phyloP scores from a whole-genome alignment of 2,888 invertebrate species.

The Chalcosyrphus nemorum region DNA sequence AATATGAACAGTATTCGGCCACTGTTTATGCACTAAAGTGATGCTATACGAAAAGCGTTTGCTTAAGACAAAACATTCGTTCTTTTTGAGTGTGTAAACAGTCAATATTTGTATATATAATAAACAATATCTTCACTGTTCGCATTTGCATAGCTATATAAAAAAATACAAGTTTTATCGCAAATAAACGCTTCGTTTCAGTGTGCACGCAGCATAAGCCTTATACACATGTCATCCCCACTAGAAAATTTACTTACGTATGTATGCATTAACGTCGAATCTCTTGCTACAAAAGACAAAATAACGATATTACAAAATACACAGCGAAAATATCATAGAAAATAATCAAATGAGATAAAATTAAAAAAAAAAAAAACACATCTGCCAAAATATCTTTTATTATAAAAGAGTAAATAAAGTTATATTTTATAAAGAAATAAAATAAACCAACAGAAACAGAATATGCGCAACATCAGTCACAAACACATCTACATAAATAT shows the following conservation, averaged over 20 bases:
- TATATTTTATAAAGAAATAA: slow-evolving; percentile 34
- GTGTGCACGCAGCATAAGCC: too few species aligned
- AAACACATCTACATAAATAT: slow-evolving; percentile 44
- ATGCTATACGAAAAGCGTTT: too few species aligned
- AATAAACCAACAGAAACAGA: slow-evolving; percentile 11
- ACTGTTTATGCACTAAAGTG: too few species aligned
- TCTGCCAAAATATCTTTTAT: slow-evolving; percentile 39
- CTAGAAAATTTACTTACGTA: too few species aligned
- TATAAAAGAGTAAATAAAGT: slow-evolving; percentile 8
- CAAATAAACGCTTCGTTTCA: too few species aligned
- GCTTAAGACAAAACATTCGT: too few species aligned
- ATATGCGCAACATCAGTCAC: slow-evolving; percentile 66
- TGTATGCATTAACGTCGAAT: slow-evolving; percentile 17
- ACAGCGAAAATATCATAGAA: slow-evolving; percentile 8
- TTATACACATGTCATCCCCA: neutral
- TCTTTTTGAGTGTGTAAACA: too few species aligned
- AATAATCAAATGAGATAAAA: slow-evolving; percentile 3
- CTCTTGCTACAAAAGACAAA: slow-evolving; percentile 25
- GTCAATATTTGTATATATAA: too few species aligned
- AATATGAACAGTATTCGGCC: too few species aligned
- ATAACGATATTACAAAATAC: neutral
- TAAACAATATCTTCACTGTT: too few species aligned
- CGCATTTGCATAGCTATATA: too few species aligned
- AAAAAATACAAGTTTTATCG: too few species aligned
- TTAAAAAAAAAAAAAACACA: neutral